Evolutionary conservation across 2,797 vertebrate species (phyloP), one percentile per base, ranked within the genome.

Genomic region (Sebastes hubbsi): DNA sequence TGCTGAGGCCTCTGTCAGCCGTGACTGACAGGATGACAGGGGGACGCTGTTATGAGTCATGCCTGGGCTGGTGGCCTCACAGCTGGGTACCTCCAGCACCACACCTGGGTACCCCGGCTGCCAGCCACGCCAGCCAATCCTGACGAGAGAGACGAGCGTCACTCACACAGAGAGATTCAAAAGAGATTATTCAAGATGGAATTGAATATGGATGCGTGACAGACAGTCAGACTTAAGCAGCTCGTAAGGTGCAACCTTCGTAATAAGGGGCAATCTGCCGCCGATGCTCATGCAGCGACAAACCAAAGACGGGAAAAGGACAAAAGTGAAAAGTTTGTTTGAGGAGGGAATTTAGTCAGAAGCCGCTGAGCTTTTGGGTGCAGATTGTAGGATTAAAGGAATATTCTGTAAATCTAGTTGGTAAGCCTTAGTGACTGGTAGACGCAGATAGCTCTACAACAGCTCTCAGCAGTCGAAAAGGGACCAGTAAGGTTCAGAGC

Each of bases 21-120:
- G 88, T 92, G 91, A 94, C 94, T 92, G 94, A 94, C 92, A 75
- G 77, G 66, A 66, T 92, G 93, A 94, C 91, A 90, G 87, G 81
- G 85, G 86, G 84, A 91, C 60, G 78, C 79, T 86, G 88, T 87
- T 87, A 64, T 85, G 91, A 93, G 90, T 93, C 92, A 93, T 91
- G 94, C 90, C 92, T 91, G 89, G 92, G 83, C 85, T 94, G 91
- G 92, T 87, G 92, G 91, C 88, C 92, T 92, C 92, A 88, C 95
- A 95, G 94, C 94, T 95, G 95, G 91, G 92, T 91, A 92, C 92
- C 87, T 86, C 80, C 80, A 69, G 73, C 85, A 82, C 64, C 91
- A 93, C 95, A 96, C 94, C 93, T 95, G 94, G 92, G 92, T 91
- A 88, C 93, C 86, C 69, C 12, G n/a, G 62, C 87, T 91, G 91